Evolutionary conservation across 2,888 invertebrate genomes (phyloP).

Genomic region (Polyploca ridens): DNA sequence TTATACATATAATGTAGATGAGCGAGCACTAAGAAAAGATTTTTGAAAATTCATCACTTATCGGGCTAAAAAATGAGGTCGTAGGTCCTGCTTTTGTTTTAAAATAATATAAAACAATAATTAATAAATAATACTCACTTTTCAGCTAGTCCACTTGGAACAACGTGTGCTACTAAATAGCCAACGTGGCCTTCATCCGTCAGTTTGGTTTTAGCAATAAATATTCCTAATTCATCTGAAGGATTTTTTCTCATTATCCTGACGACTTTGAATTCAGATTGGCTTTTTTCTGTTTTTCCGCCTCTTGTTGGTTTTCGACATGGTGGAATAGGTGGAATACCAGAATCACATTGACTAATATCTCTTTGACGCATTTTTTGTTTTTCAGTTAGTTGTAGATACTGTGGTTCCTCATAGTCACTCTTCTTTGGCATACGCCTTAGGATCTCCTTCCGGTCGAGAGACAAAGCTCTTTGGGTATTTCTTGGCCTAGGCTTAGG

Average conservation of each 20-base stretch:
- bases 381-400: slow-evolving; percentile 77
- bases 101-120: no score
- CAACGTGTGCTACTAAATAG: slow-evolving; percentile 89
- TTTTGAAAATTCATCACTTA: no score
- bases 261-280: slow-evolving; percentile 78
- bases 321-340: slow-evolving; percentile 81
- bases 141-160: slow-evolving; percentile 88
- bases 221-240: slow-evolving; percentile 88
- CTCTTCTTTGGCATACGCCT: slow-evolving; percentile 75
- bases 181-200: slow-evolving; percentile 86
- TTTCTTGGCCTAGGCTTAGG: slow-evolving; percentile 66
- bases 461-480: slow-evolving; percentile 81
- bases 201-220: slow-evolving; percentile 87
- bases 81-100: no score
- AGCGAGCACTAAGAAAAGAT: no score
- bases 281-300: slow-evolving; percentile 59
- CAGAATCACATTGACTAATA: slow-evolving; percentile 64
- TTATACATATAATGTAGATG: no score
- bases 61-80: no score
- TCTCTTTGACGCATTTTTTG: slow-evolving; percentile 79
- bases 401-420: slow-evolving; percentile 73
- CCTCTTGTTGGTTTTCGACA: slow-evolving; percentile 67
- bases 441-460: slow-evolving; percentile 82
- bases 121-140: slow-evolving; percentile 72
- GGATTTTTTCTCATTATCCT: slow-evolving; percentile 83